Base-by-base conservation (phyloP, 2,888 invertebrate genomes). In the Phrixothrix hirtus region DNA sequence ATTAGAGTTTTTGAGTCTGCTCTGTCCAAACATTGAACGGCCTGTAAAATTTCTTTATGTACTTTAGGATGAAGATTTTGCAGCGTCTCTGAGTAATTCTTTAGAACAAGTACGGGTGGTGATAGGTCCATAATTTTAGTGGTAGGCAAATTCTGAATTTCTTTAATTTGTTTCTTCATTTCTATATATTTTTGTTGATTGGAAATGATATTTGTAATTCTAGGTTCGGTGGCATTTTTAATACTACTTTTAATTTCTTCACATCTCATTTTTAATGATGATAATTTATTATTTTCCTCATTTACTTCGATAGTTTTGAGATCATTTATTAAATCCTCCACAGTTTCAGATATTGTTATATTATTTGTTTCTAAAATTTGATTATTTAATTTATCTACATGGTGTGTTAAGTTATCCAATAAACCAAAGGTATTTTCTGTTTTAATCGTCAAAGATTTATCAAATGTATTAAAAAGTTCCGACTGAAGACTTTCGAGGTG, bases 331-430 rank as follows among this genome's bases (percentile, higher is more conserved):
- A 70, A 54, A 45, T 75, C 73, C 44, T 72, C 72, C 15, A 76
- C 52, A 27, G 70, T 57, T 31, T 69, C 69, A 12, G 50, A 53
- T 7, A 65, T 61, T 9, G 62, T 58, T 6, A 64, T 57, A 1
- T 63, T 54, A 2, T 62, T 61, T n/a, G 72, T 59, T 35, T 73
- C 70, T 35, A 68, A 62, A 3, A 75, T 56, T 49, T 71, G 66
- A 55, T 65, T 72, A 52, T 74, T 75, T 10, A 76, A 51, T 31
- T 71, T 63, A 60, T 81, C 80, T 5, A 82, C 68, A 0, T 82
- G 81, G 30, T 77, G 77, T 21, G 78, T 76, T 1, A 82, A 63
- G 58, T 75, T 78, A 54, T 81, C 79, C 9, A 81, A 64, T 4
- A 80, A 72, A 3, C 74, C 73, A 2, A 81, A 61, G 14, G 69